phyloP scores from a whole-genome alignment of 2,888 invertebrate genomes.

The Chrysina gloriosa region DNA sequence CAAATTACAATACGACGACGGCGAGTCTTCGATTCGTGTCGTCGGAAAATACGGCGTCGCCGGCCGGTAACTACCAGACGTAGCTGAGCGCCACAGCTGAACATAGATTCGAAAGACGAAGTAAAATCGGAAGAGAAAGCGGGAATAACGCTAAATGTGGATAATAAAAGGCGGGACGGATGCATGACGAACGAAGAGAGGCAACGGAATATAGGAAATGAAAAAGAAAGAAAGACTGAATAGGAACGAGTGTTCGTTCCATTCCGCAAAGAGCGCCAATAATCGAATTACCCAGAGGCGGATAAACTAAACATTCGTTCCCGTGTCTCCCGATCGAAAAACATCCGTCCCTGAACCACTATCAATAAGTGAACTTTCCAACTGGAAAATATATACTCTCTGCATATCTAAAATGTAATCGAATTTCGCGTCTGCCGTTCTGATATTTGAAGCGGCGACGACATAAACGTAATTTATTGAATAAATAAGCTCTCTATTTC shows the following conservation, averaged over 20 bases:
- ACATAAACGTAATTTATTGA: conserved; percentile 42
- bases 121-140: conserved; percentile 7
- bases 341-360: conserved; percentile 53
- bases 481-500: conserved; percentile 40
- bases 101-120: not conserved
- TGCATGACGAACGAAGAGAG: conserved; percentile 14
- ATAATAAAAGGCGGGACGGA: conserved; percentile 34
- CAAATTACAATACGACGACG: conserved; percentile 49
- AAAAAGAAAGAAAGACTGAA: conserved; percentile 2
- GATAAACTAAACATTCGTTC: conserved; percentile 58
- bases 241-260: conserved; percentile 46
- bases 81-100: not conserved
- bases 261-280: conserved; percentile 55
- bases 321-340: conserved; percentile 56
- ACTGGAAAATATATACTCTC: conserved; percentile 54
- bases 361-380: conserved; percentile 56
- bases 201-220: not conserved
- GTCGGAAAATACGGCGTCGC: conserved; percentile 37
- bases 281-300: conserved; percentile 58
- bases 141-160: conserved; percentile 31
- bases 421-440: conserved; percentile 50
- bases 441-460: conserved; percentile 45
- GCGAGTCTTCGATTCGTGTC: conserved; percentile 40
- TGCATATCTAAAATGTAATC: conserved; percentile 55
- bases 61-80: conserved; percentile 13